phyloP scores from a whole-genome alignment of 2,797 vertebrate genomes.

The Parauchenoglanis ngamensis region DNA sequence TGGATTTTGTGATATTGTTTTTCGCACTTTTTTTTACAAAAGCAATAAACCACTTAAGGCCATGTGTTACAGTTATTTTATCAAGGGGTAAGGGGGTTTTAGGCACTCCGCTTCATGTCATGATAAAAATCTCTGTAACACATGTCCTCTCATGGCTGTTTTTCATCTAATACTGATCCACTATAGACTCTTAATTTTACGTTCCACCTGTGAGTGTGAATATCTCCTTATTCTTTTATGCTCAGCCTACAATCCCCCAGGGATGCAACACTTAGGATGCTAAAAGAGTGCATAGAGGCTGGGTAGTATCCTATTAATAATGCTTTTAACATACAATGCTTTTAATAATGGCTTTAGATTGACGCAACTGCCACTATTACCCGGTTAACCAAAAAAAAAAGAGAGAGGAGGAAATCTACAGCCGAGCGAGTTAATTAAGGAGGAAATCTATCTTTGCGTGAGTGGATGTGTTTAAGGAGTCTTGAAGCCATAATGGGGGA shows the following conservation, averaged over 20 bases:
- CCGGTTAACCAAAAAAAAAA: slow-evolving; percentile 41
- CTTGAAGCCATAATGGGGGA: slow-evolving; percentile 40
- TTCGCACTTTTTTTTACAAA: not conserved
- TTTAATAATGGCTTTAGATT: slow-evolving; percentile 26
- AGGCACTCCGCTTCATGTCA: not conserved
- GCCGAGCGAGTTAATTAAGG: slow-evolving; percentile 78
- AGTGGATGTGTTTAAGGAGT: slow-evolving; percentile 47
- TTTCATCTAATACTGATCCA: not conserved
- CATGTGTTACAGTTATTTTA: not conserved
- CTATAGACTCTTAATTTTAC: not conserved
- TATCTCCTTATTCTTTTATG: not conserved
- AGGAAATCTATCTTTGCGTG: slow-evolving; percentile 72
- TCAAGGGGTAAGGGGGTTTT: not conserved
- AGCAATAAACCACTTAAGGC: not conserved
- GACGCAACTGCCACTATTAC: not conserved
- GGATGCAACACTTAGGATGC: slow-evolving; percentile 16
- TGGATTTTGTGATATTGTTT: not conserved
- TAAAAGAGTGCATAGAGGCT: not conserved
- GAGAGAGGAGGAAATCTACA: slow-evolving; percentile 47
- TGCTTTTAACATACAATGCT: slow-evolving; percentile 29
- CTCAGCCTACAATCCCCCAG: not conserved
- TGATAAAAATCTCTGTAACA: not conserved
- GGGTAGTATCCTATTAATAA: slow-evolving; percentile 17
- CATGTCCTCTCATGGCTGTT: not conserved
- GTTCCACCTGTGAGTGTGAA: not conserved